These are phyloP conservation scores for Xiphophorus birchmanni DNA, from an alignment of 2,797 vertebrate genomes.

Conservation along the genomic window DNA sequence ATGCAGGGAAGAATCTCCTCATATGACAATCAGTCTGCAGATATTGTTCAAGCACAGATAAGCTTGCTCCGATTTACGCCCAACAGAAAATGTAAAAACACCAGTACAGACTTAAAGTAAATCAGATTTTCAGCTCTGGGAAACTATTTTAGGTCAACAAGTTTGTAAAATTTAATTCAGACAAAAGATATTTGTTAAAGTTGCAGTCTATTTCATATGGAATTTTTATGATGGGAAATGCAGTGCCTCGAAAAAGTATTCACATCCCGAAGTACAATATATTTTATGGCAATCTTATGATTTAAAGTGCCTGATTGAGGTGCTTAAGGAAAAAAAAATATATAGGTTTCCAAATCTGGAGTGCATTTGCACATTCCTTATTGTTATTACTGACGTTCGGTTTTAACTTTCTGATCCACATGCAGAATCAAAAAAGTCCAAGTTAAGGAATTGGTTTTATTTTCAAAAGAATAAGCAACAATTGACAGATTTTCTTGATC, in stretches of 20 bases:
- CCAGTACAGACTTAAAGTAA: not conserved
- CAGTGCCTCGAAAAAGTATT: not conserved
- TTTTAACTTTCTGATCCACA: no score
- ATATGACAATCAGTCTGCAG: conserved; percentile 5
- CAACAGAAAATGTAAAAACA: not conserved
- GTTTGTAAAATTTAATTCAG: not conserved
- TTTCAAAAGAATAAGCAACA: no score
- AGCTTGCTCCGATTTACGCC: not conserved
- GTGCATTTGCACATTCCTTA: not conserved
- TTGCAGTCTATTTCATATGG: not conserved
- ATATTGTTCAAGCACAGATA: not conserved
- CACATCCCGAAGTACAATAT: not conserved
- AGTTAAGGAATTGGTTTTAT: no score
- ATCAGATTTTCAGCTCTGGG: not conserved
- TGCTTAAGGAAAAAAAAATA: not conserved
- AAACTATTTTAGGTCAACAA: not conserved
- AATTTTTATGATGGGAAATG: not conserved
- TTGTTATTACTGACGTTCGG: no score
- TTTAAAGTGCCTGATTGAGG: not conserved
- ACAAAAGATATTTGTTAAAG: not conserved
- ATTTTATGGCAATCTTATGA: not conserved
- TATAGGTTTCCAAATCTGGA: not conserved
- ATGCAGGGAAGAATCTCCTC: conserved; percentile 1
- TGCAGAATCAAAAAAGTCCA: no score
- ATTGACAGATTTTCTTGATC: no score